phyloP scores from a whole-genome alignment of 1,140 invertebrate genomes.

The Reticulitermes speratus region DNA sequence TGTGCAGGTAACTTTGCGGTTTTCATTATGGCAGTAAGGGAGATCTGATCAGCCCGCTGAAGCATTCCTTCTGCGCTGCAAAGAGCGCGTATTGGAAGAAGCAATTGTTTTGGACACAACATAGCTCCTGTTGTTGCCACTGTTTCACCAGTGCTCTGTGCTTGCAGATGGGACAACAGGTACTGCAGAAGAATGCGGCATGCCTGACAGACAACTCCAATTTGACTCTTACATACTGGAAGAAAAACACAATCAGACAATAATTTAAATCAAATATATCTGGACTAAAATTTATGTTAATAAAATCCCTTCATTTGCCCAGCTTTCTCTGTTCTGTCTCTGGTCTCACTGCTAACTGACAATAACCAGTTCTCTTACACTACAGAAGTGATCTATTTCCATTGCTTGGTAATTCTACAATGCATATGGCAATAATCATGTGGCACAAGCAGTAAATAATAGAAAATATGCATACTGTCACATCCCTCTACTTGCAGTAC shows the following conservation, averaged over 20 bases:
- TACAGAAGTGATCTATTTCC: too few relatives aligned
- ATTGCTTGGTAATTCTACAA: too few relatives aligned
- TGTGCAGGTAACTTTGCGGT: slow-evolving; percentile 62
- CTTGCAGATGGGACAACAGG: slow-evolving; percentile 54
- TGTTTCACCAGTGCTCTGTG: slow-evolving; percentile 40
- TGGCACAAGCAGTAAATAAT: too few relatives aligned
- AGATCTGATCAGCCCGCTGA: slow-evolving; percentile 57
- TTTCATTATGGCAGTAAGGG: slow-evolving; percentile 64
- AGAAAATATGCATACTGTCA: too few relatives aligned
- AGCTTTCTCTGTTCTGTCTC: too few relatives aligned
- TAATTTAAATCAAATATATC: too few relatives aligned
- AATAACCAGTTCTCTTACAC: too few relatives aligned
- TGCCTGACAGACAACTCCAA: slow-evolving; percentile 56
- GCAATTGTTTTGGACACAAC: slow-evolving; percentile 54
- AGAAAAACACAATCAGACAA: background rate
- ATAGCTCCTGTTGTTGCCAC: slow-evolving; percentile 40
- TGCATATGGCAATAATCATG: too few relatives aligned
- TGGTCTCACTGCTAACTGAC: too few relatives aligned
- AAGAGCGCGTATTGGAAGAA: slow-evolving; percentile 59
- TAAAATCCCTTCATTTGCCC: too few relatives aligned
- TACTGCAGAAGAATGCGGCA: slow-evolving; percentile 59
- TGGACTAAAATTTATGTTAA: too few relatives aligned
- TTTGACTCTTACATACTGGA: slow-evolving; percentile 62
- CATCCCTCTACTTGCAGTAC: too few relatives aligned
- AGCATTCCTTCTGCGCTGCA: slow-evolving; percentile 59